Base-by-base conservation (phyloP, 1,140 invertebrate genomes). In the Wasmannia auropunctata region DNA sequence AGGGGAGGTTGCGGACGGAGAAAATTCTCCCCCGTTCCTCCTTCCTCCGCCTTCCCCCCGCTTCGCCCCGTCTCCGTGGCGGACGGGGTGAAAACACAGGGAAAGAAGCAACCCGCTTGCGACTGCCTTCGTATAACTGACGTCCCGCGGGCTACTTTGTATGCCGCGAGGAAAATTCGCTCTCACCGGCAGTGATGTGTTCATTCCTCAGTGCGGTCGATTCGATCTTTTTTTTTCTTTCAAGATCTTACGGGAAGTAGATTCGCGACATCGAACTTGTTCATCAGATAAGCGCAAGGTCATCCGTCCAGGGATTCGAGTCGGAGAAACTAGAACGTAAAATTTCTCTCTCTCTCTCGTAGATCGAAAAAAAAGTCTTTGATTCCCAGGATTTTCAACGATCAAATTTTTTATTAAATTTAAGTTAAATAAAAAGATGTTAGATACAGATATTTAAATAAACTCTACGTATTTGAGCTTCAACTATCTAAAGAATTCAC, bases 131-230 rank as follows among this genome's bases (percentile, higher is more conserved):
- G 58, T 74, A 77, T 86, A 89, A 87, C 88, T 88, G 87, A 87
- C 85, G 77, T 74, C 49, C 69, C 67, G 76, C 49, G 34, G 75
- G 75, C 87, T 91, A 85, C 88, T 92, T 92, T 87, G 90, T 92
- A 93, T 92, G 91, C 91, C 67, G 60, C 54, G 60, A 49, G 54
- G 60, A 70, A 67, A 75, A 72, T 86, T 65, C 75, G 60, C 80
- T 86, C 56, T 69, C 56, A 31, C 85, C 80, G 70, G 74, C 80
- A 88, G 85, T 90, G 91, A 92, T 91, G 90, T 90, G 91, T 92
- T 92, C 91, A 91, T 92, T 92, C 58, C 80, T 89, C 70, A 62
- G 67, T 46, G 67, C 67, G 86, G 87, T 90, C 75, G 79, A 62
- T 62, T 83, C 60, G n/a, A 34, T 19, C 62, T 34, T 54, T 37